These are phyloP conservation scores for Melospiza melodia DNA, from an alignment of 2,113 vertebrate species.

Conservation along the genomic window DNA sequence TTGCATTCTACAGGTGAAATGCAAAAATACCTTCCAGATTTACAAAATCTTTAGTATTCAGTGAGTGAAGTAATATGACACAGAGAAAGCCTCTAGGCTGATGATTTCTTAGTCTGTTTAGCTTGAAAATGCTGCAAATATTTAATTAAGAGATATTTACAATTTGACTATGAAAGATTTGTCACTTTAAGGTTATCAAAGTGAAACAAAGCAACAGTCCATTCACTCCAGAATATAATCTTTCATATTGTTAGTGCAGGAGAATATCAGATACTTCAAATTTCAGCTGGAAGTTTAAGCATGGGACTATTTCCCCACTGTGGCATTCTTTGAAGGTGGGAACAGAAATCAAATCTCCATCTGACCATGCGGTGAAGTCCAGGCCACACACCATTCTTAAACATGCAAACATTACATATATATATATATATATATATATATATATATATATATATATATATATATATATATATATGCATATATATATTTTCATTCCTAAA, in stretches of 20 bases:
- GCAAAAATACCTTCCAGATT: neutral
- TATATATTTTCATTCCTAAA: neutral
- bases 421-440: too few relatives aligned
- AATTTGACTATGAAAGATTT: neutral
- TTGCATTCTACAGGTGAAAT: slow-evolving; percentile 67
- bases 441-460: too few relatives aligned
- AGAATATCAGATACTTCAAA: neutral
- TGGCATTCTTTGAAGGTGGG: neutral
- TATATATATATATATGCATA: too few relatives aligned
- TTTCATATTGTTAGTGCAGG: neutral
- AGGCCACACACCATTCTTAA: neutral
- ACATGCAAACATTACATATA: neutral
- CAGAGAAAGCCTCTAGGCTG: neutral
- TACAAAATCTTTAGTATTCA: slow-evolving; percentile 23
- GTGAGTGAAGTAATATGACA: neutral
- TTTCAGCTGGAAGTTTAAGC: neutral
- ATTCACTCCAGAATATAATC: neutral
- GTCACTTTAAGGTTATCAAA: neutral
- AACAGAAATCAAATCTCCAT: neutral
- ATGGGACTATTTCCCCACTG: neutral
- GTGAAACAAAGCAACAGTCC: neutral
- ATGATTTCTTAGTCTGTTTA: neutral
- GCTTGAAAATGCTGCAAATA: slow-evolving; percentile 11
- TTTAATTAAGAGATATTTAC: neutral
- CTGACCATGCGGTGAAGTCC: neutral